phyloP scores from a whole-genome alignment of 2,113 vertebrate species.

The Zosterops hypoxanthus region DNA sequence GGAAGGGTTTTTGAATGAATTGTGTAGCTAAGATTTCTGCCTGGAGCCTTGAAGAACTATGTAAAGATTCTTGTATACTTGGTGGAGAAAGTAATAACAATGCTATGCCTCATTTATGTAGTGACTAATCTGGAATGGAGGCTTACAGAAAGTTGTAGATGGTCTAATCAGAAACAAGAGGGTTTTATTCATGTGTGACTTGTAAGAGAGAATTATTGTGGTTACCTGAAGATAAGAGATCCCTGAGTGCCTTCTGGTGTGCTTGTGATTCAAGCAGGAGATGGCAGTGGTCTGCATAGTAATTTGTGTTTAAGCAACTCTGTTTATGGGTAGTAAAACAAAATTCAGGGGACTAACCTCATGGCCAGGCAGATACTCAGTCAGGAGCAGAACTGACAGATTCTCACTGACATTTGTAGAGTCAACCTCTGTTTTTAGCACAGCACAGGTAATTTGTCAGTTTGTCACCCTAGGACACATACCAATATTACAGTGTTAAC shows the following conservation, averaged over 20 bases:
- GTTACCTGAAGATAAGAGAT: background rate
- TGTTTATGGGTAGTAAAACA: background rate
- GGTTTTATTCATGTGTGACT: background rate
- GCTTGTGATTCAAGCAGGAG: background rate
- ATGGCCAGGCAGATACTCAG: background rate
- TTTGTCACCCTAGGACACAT: background rate
- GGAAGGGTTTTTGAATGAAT: background rate
- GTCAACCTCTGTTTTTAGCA: background rate
- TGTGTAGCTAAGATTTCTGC: background rate
- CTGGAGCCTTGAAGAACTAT: background rate
- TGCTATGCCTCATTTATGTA: background rate
- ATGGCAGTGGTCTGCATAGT: background rate
- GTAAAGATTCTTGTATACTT: background rate
- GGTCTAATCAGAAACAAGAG: background rate
- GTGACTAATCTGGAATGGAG: background rate
- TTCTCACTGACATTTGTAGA: background rate
- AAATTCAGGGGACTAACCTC: background rate
- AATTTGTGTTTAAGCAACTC: background rate
- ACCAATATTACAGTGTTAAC: background rate
- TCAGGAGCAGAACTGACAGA: background rate
- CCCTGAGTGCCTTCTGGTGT: background rate
- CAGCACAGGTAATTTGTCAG: background rate
- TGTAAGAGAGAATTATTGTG: background rate
- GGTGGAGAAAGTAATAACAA: background rate
- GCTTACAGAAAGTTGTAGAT: background rate